Evolutionary conservation across 2,797 vertebrate species (phyloP).

Genomic region (Rachycentron canadum): DNA sequence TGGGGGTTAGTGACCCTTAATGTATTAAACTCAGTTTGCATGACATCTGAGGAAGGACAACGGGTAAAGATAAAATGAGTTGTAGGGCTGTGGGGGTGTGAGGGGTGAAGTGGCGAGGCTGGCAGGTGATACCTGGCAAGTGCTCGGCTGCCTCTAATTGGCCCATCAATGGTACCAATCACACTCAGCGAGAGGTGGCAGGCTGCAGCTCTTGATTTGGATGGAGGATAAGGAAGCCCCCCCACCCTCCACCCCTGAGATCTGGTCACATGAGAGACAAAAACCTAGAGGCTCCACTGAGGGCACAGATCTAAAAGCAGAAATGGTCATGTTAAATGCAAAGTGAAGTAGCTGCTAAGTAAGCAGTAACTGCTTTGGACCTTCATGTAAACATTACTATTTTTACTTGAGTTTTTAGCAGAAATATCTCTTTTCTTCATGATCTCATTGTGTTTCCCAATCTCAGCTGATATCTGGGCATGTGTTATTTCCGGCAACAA

Average conservation of each 20-base stretch:
- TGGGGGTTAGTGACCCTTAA: background rate
- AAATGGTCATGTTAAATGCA: too few relatives aligned
- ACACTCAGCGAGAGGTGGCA: conserved; percentile 62
- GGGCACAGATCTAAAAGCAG: too few relatives aligned
- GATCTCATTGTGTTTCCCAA: background rate
- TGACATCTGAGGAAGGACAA: background rate
- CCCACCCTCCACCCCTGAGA: background rate
- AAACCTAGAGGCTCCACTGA: too few relatives aligned
- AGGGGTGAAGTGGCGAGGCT: conserved; percentile 82
- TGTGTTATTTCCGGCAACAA: background rate
- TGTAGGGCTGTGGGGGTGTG: background rate
- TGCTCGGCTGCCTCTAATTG: conserved; percentile 87
- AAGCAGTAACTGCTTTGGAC: too few relatives aligned
- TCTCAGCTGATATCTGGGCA: too few relatives aligned
- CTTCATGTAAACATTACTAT: too few relatives aligned
- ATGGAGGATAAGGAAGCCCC: background rate
- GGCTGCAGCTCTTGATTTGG: conserved; percentile 30
- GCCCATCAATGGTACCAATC: conserved; percentile 86
- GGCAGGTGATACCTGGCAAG: conserved; percentile 87
- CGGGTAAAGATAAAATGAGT: background rate
- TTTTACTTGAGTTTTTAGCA: too few relatives aligned
- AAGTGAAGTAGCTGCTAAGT: too few relatives aligned
- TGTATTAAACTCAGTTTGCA: background rate
- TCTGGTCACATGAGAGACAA: too few relatives aligned
- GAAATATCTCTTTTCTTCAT: background rate